Conservation (phyloP, 1,140 invertebrate species). For the Paraescarpia echinospica region DNA sequence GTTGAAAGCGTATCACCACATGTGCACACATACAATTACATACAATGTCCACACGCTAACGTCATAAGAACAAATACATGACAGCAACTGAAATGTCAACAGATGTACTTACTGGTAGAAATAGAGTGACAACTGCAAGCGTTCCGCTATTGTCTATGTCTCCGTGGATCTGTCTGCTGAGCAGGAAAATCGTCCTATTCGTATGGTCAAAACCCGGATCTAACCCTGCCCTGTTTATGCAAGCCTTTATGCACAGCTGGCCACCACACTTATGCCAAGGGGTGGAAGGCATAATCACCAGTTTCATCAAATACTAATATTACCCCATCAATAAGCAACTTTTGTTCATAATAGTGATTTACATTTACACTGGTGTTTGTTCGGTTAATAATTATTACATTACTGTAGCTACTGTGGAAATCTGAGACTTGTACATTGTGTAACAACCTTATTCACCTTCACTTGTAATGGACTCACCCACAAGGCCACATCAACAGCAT, state of each 20-base stretch:
- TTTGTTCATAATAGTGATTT: not conserved
- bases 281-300: not conserved
- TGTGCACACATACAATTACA: not conserved
- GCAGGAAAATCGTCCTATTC: not conserved
- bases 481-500: not conserved
- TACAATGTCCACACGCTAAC: not conserved
- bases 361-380: not conserved
- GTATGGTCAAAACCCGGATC: not conserved
- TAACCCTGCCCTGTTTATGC: conserved; percentile 3
- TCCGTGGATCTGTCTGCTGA: not conserved
- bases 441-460: not conserved
- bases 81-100: not conserved
- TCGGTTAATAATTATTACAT: not conserved
- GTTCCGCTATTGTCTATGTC: not conserved
- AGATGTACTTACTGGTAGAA: not conserved
- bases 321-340: not conserved
- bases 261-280: not conserved
- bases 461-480: not conserved
- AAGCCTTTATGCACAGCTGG: not conserved
- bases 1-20: not conserved
- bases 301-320: not conserved
- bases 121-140: not conserved
- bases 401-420: not conserved
- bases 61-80: not conserved
- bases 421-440: not conserved